These are phyloP conservation scores for Phyto melanocephala DNA, from an alignment of 2,888 invertebrate species.

Conservation along the genomic window DNA sequence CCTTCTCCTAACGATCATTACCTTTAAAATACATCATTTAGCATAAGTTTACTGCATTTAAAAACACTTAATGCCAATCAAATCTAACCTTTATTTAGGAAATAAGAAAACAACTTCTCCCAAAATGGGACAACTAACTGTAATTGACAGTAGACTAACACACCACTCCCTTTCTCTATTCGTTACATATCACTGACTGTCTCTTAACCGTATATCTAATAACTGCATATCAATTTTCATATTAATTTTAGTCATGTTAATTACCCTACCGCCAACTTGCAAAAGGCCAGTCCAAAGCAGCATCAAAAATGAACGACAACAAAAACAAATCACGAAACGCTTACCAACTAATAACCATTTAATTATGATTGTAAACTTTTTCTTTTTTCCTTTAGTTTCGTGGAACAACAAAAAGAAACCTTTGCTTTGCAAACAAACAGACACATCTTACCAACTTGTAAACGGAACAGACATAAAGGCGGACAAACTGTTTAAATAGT, in stretches of 20 bases:
- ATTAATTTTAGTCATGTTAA: conserved; percentile 53
- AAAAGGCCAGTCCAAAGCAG: neutral
- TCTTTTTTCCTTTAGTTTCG: conserved; percentile 14
- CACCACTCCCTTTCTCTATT: conserved; percentile 36
- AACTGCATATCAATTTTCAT: conserved; percentile 50
- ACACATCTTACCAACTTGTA: conserved; percentile 26
- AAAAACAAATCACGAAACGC: conserved; percentile 23
- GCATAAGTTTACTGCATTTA: neutral
- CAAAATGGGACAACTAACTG: conserved; percentile 23
- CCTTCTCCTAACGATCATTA: no score
- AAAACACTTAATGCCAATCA: neutral
- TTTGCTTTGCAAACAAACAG: conserved; percentile 30
- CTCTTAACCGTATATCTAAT: conserved; percentile 5
- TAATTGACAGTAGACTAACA: conserved; percentile 6
- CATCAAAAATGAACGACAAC: neutral
- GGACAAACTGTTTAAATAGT: conserved; percentile 54
- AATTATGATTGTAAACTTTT: conserved; percentile 55
- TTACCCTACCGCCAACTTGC: conserved; percentile 45
- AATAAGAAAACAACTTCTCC: neutral
- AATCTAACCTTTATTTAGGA: neutral
- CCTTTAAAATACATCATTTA: no score
- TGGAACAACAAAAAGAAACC: conserved; percentile 10
- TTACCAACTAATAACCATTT: conserved; percentile 61
- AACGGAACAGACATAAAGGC: conserved; percentile 60
- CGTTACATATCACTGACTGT: neutral